phyloP scores from a whole-genome alignment of 2,113 vertebrate species.

The Trichomycterus rosablanca region DNA sequence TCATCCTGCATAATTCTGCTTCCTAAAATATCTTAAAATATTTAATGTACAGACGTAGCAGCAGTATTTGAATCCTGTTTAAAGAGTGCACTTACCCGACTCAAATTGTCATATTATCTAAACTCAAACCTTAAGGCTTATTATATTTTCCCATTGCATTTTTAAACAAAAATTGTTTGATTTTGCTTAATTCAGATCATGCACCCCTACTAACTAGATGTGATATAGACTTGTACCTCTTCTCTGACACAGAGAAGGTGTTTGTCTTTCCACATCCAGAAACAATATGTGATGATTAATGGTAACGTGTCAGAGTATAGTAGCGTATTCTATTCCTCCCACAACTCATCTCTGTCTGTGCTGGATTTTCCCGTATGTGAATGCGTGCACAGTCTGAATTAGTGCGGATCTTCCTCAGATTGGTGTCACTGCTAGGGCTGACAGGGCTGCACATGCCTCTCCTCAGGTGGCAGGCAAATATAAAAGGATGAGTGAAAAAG shows the following conservation, averaged over 20 bases:
- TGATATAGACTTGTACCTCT: constrained; percentile 25
- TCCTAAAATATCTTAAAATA: not conserved
- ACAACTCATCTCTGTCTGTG: not conserved
- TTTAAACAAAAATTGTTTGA: too few relatives aligned
- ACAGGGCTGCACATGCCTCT: constrained; percentile 24
- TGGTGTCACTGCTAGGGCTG: constrained; percentile 33
- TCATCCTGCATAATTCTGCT: too few relatives aligned
- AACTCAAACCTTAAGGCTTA: too few relatives aligned
- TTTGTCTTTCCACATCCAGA: constrained; percentile 18
- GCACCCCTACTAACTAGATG: too few relatives aligned
- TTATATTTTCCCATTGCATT: too few relatives aligned
- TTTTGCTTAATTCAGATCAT: too few relatives aligned
- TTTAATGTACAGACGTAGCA: too few relatives aligned
- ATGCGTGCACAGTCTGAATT: constrained; percentile 26
- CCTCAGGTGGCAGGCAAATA: constrained; percentile 29
- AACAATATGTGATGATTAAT: constrained; percentile 34
- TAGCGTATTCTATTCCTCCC: constrained; percentile 3
- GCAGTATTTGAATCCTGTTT: too few relatives aligned
- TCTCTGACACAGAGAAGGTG: constrained; percentile 25
- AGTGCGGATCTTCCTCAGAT: constrained; percentile 18
- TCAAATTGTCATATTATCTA: too few relatives aligned
- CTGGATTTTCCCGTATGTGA: constrained; percentile 21
- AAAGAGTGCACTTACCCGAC: too few relatives aligned
- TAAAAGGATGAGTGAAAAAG: not conserved
- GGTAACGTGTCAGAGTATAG: constrained; percentile 26